Evolutionary conservation across 2,797 vertebrate species (phyloP).

Genomic region (Danio jaintianensis): DNA sequence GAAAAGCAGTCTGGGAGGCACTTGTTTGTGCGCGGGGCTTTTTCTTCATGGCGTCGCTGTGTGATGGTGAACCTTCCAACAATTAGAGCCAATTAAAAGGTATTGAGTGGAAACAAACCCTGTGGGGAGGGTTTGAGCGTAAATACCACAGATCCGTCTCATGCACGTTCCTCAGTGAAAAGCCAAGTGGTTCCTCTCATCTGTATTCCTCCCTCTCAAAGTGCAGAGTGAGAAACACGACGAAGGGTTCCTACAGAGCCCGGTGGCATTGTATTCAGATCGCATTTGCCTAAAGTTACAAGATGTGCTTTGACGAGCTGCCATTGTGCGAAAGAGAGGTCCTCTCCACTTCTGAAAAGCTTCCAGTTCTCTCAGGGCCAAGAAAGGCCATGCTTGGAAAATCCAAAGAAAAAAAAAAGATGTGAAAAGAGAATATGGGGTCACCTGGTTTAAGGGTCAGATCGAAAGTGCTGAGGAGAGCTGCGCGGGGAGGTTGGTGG

Average conservation of each 20-base stretch:
- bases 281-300: constrained; percentile 77
- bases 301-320: constrained; percentile 75
- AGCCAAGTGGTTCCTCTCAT: constrained; percentile 74
- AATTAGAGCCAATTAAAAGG: constrained; percentile 86
- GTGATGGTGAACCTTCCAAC: constrained; percentile 74
- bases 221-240: constrained; percentile 4
- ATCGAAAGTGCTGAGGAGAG: constrained; percentile 30
- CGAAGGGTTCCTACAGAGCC: constrained; percentile 60
- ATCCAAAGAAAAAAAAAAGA: constrained; percentile 80
- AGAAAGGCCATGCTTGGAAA: constrained; percentile 82
- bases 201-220: constrained; percentile 76
- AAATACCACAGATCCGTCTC: constrained; percentile 73
- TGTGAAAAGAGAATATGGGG: constrained; percentile 80
- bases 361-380: constrained; percentile 83
- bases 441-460: constrained; percentile 80
- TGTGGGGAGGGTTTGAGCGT: constrained; percentile 65
- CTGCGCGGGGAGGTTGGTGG: constrained; percentile 6
- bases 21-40: constrained; percentile 66
- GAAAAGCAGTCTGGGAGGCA: constrained; percentile 63
- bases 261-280: constrained; percentile 75
- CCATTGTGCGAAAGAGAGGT: constrained; percentile 77
- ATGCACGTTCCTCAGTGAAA: constrained; percentile 67
- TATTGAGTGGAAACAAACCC: constrained; percentile 71
- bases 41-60: constrained; percentile 70
- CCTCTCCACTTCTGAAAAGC: constrained; percentile 79